phyloP scores from a whole-genome alignment of 1,140 invertebrate genomes.

The Eueides isabella region DNA sequence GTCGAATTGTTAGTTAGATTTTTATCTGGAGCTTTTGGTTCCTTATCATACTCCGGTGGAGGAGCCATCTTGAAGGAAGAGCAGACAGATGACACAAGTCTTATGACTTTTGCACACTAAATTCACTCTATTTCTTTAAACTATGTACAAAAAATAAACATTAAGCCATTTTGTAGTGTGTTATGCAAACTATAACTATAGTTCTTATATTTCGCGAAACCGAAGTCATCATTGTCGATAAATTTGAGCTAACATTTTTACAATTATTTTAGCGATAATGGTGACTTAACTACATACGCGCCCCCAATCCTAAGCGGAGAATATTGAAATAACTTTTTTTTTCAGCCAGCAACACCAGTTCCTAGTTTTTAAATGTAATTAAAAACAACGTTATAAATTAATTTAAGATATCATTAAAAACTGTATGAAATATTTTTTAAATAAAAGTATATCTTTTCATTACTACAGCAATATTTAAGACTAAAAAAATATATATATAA shows the following conservation, averaged over 20 bases:
- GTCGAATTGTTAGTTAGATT: constrained; percentile 72
- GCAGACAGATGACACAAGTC: constrained; percentile 82
- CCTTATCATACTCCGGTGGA: constrained; percentile 87
- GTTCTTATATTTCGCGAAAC: constrained; percentile 68
- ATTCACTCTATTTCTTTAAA: constrained; percentile 63
- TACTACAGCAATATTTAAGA: no score
- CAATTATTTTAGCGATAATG: constrained; percentile 45
- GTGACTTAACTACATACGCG: constrained; percentile 47
- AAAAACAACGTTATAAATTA: neutral
- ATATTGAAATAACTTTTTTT: constrained; percentile 37
- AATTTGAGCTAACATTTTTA: constrained; percentile 76
- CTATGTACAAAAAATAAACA: constrained; percentile 60
- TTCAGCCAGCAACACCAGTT: constrained; percentile 41
- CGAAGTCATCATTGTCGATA: constrained; percentile 76
- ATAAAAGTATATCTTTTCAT: no score
- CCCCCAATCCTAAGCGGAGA: constrained; percentile 51
- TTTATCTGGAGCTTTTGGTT: constrained; percentile 87
- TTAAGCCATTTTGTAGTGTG: constrained; percentile 63
- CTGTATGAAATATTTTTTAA: no score
- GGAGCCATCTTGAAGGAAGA: constrained; percentile 86
- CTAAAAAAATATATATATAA: no score
- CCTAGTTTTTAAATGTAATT: constrained; percentile 6
- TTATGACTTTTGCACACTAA: constrained; percentile 78
- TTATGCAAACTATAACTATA: constrained; percentile 64
- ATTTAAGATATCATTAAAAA: no score